Evolutionary conservation across 2,888 invertebrate genomes (phyloP).

Genomic region (Listrodromus nycthemerus): DNA sequence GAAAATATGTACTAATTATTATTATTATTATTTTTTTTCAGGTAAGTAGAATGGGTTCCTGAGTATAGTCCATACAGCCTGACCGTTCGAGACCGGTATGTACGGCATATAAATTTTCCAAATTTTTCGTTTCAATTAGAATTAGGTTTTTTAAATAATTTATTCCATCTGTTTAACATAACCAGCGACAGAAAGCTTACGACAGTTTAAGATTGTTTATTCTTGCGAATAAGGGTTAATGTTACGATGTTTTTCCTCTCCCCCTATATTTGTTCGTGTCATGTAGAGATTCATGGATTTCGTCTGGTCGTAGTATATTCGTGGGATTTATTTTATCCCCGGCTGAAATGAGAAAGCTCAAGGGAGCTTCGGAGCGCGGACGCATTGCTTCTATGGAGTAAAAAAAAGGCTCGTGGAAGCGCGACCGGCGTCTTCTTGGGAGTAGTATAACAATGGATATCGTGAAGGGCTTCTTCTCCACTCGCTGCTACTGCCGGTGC

Average conservation of each 20-base stretch:
- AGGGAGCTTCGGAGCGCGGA: constrained; percentile 38
- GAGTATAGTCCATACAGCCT: neutral
- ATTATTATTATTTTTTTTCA: neutral
- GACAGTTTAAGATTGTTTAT: neutral
- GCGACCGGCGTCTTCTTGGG: constrained; percentile 58
- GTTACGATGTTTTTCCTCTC: neutral
- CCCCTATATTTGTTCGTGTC: constrained; percentile 1
- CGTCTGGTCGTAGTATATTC: constrained; percentile 40
- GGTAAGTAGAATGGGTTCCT: constrained; percentile 12
- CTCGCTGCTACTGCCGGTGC: constrained; percentile 41
- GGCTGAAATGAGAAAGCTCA: constrained; percentile 40
- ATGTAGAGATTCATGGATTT: constrained; percentile 42
- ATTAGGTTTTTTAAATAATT: neutral
- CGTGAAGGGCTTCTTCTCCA: constrained; percentile 58
- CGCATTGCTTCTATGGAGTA: constrained; percentile 25
- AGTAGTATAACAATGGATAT: constrained; percentile 65
- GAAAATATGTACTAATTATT: neutral
- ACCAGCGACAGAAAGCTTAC: neutral
- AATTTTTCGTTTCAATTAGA: neutral
- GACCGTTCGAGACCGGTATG: neutral
- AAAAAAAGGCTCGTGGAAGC: constrained; percentile 39
- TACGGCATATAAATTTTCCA: too few relatives aligned
- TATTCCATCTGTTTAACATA: neutral
- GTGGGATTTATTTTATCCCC: constrained; percentile 36
- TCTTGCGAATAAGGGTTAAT: neutral